phyloP scores from a whole-genome alignment of 2,797 vertebrate species.

The Acipenser oxyrinchus region DNA sequence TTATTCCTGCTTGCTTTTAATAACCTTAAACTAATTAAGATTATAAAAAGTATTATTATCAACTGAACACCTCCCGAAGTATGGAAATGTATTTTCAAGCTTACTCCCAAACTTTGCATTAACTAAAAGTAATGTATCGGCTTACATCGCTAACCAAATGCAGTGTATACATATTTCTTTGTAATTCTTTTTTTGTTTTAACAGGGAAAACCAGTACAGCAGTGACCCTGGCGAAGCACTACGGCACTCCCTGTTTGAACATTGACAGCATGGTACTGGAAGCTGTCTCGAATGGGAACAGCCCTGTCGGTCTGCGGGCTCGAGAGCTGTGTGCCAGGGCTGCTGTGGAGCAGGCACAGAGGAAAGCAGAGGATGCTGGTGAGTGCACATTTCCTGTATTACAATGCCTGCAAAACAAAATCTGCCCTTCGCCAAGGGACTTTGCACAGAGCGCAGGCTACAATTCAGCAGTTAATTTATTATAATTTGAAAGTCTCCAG shows the following conservation, averaged over 20 bases:
- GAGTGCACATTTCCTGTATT: conserved; percentile 20
- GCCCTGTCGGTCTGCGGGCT: conserved; percentile 45
- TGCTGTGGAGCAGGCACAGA: conserved; percentile 41
- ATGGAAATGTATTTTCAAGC: too few relatives aligned
- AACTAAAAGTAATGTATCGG: not conserved
- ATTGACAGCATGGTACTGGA: conserved; percentile 67
- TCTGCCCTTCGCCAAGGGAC: too few relatives aligned
- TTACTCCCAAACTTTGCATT: too few relatives aligned
- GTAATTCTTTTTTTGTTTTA: conserved; percentile 12
- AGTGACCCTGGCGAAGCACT: conserved; percentile 54
- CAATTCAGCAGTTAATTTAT: too few relatives aligned
- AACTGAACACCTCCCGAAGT: too few relatives aligned
- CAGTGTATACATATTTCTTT: not conserved
- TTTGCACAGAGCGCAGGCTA: too few relatives aligned
- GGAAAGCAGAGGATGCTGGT: conserved; percentile 49
- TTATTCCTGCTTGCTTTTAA: too few relatives aligned
- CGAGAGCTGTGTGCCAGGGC: conserved; percentile 58
- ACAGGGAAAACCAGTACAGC: conserved; percentile 63
- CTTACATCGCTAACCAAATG: not conserved
- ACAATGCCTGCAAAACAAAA: too few relatives aligned
- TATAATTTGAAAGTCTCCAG: too few relatives aligned
- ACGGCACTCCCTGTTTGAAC: conserved; percentile 54
- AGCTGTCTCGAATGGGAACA: conserved; percentile 51
- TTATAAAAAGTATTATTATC: too few relatives aligned
- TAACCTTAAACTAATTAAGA: too few relatives aligned